Evolutionary conservation across 2,888 invertebrate species (phyloP).

Genomic region (Graphium colonna): DNA sequence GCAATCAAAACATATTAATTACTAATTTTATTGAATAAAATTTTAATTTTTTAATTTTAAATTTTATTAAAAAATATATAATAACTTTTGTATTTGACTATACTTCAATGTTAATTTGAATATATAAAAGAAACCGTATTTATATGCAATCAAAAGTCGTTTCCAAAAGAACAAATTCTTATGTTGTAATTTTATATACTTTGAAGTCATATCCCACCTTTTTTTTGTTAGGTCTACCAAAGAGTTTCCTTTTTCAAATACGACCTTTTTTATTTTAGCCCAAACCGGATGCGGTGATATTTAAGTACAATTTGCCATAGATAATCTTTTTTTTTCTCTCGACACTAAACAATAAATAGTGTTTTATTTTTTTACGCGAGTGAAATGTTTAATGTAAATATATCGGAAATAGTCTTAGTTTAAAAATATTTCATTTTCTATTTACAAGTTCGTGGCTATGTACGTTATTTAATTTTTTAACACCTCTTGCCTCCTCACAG

Average conservation of each 20-base stretch:
- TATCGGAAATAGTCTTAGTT: conserved; percentile 5
- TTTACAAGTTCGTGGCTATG: conserved; percentile 8
- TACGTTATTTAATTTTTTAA: conserved; percentile 28
- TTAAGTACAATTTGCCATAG: conserved; percentile 62
- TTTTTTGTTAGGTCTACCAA: conserved; percentile 40
- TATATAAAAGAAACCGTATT: background rate
- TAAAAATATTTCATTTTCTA: conserved; percentile 10
- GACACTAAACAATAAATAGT: conserved; percentile 31
- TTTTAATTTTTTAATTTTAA: too few relatives aligned
- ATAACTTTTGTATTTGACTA: too few relatives aligned
- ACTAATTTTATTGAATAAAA: too few relatives aligned
- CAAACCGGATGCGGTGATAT: conserved; percentile 41
- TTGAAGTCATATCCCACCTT: background rate
- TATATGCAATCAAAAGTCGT: background rate
- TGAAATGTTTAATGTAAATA: conserved; percentile 28
- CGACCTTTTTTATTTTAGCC: conserved; percentile 30
- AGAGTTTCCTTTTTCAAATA: conserved; percentile 38
- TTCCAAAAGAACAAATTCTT: background rate
- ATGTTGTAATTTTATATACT: background rate
- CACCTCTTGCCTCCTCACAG: conserved; percentile 14
- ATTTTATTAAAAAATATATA: too few relatives aligned
- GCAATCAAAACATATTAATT: too few relatives aligned
- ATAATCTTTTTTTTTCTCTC: conserved; percentile 32
- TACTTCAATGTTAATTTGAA: too few relatives aligned
- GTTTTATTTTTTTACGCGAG: conserved; percentile 46